Base-by-base conservation (phyloP, 2,113 vertebrate species). In the Stegastes partitus region DNA sequence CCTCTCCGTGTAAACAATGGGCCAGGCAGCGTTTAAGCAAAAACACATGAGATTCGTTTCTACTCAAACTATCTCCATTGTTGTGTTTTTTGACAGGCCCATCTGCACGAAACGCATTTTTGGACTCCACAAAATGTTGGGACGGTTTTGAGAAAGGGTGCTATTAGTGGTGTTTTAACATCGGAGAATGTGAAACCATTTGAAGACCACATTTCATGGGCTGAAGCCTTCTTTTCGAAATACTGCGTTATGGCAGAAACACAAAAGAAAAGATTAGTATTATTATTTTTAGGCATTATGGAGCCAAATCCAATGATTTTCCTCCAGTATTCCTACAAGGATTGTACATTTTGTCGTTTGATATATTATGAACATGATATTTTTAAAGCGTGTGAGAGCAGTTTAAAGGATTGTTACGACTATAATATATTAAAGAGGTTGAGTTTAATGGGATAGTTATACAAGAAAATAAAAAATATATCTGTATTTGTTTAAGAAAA, bases 1-100 rank as follows among this genome's bases (percentile, higher is more conserved):
- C 31, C 19, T 69, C 72, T 79, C 65, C 23, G 3, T 68, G 71
- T 88, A 88, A 92, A 92, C 88, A 91, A 87, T 28, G 66, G 65
- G 21, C 84, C 37, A 26, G 56, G 81, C 82, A 68, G 47, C 42
- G 22, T 65, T 63, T 90, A 87, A 93, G 75, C 80, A 72, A 82
- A 90, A 92, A 87, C 92, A 93, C 84, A 88, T 92, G 88, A 83
- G 39, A 55, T 74, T 75, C 1, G 12, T 82, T 84, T 74, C 67
- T 66, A 19, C 44, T 83, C 68, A 76, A 77, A 66, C 55, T 19
- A 31, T 85, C 64, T 79, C 59, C 57, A 57, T 73, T 79, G 81
- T 81, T 90, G 73, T 73, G 76, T 77, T 84, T 74, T 19, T 66
- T 58, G 69, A 78, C 83, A 53, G 59, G 6, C 26, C 39, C 55